A percentile compares a stretch with the other conserved stretches of the same genome.
Evolutionary conservation across 64 coral and sea anemone genomes (phyloP).

Genomic region (Dendronephthya gigantea): DNA sequence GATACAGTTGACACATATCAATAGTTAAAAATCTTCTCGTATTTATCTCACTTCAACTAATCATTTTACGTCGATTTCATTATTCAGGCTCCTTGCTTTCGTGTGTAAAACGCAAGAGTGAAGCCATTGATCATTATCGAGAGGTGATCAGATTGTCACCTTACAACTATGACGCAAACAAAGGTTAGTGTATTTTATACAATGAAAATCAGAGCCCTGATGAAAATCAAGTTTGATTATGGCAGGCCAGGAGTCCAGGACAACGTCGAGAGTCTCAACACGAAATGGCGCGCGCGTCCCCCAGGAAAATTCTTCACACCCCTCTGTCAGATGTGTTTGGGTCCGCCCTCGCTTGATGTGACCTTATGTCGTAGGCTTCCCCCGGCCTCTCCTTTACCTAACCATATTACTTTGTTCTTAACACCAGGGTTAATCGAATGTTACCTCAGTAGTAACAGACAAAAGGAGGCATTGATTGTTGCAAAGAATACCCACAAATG

Average conservation of each 20-base stretch:
- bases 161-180: constrained; percentile 80
- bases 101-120: constrained; percentile 62
- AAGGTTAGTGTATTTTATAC: constrained; percentile 38
- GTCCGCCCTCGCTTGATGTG: too few relatives aligned
- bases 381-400: too few relatives aligned
- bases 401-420: not conserved
- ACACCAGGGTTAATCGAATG: constrained; percentile 71
- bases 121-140: constrained; percentile 74
- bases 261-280: too few relatives aligned
- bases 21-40: too few relatives aligned
- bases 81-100: constrained; percentile 62
- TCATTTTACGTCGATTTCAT: not conserved
- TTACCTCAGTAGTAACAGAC: constrained; percentile 65
- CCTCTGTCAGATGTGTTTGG: too few relatives aligned
- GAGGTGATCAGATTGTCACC: constrained; percentile 82
- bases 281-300: too few relatives aligned
- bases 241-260: too few relatives aligned
- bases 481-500: constrained; percentile 90
- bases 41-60: too few relatives aligned
- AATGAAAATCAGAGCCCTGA: not conserved
- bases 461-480: constrained; percentile 65
- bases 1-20: too few relatives aligned
- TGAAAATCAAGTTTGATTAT: too few relatives aligned
- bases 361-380: too few relatives aligned
- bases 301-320: too few relatives aligned